phyloP scores from a whole-genome alignment of 2,888 invertebrate species.

The Cinara cedri region DNA sequence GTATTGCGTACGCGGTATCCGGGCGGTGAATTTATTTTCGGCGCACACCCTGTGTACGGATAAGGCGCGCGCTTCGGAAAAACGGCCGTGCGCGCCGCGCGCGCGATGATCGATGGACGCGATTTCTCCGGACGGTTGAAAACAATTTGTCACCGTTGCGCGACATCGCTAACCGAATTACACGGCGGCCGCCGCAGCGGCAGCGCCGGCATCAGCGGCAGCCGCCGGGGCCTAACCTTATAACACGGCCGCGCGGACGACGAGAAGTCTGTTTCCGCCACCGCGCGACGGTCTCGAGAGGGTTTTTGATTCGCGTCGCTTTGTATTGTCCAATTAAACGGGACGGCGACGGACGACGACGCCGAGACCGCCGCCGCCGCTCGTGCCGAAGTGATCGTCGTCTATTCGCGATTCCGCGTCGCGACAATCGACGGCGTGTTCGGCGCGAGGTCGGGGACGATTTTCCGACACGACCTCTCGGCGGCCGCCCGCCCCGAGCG shows the following conservation, averaged over 20 bases:
- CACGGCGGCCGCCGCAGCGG: neutral
- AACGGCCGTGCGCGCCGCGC: too few species aligned
- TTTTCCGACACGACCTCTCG: too few species aligned
- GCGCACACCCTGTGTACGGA: too few species aligned
- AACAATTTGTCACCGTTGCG: slow-evolving; percentile 56
- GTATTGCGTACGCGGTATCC: too few species aligned
- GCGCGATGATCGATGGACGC: slow-evolving; percentile 53
- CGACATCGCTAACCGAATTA: slow-evolving; percentile 52
- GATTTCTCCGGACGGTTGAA: slow-evolving; percentile 54
- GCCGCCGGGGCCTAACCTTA: neutral
- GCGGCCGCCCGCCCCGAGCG: too few species aligned
- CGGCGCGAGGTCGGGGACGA: too few species aligned
- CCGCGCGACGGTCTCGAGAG: slow-evolving; percentile 40
- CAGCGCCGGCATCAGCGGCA: neutral
- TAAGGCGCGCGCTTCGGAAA: too few species aligned
- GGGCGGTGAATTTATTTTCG: too few species aligned
- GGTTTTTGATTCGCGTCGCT: slow-evolving; percentile 56
- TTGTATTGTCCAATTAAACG: slow-evolving; percentile 57
- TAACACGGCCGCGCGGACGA: neutral
- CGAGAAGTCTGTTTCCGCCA: slow-evolving; percentile 52
- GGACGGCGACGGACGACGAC: slow-evolving; percentile 17
- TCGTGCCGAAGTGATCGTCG: neutral
- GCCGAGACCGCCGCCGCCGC: neutral
- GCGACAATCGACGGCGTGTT: slow-evolving; percentile 1
- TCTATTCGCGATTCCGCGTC: slow-evolving; percentile 35